Conservation (phyloP, 2,888 invertebrate genomes). For the Rhamphomyia laevipes region DNA sequence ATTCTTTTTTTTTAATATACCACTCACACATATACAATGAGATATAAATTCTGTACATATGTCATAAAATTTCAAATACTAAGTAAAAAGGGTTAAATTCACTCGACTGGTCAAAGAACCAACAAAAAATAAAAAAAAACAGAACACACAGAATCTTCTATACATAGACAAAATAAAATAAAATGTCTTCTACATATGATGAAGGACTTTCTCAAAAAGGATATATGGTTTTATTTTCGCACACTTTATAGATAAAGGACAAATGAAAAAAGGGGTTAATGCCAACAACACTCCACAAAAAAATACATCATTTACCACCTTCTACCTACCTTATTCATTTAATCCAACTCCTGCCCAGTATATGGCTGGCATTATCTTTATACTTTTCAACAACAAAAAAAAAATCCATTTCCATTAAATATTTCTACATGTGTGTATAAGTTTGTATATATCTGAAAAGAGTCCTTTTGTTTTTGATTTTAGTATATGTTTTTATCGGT, state of each 20-base stretch:
- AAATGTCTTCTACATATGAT: no score
- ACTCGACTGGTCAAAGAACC: slow-evolving; percentile 34
- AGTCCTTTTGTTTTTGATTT: background rate
- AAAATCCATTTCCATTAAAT: background rate
- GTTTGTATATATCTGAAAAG: background rate
- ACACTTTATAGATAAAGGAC: background rate
- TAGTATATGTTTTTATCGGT: background rate
- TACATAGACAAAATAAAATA: no score
- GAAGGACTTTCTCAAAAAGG: no score
- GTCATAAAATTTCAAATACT: no score
- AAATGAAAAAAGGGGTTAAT: background rate
- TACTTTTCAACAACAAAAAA: background rate
- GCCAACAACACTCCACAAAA: background rate
- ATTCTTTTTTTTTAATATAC: slow-evolving; percentile 1
- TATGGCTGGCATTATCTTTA: background rate
- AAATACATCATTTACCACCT: background rate
- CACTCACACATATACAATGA: slow-evolving; percentile 7
- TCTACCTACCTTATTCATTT: background rate
- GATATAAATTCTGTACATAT: slow-evolving; percentile 3
- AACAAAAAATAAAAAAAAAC: background rate
- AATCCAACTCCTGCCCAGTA: background rate
- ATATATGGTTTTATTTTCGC: background rate
- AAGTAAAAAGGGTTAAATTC: slow-evolving; percentile 21
- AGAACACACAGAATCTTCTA: background rate
- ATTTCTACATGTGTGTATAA: background rate